phyloP scores from a whole-genome alignment of 2,113 vertebrate genomes.

The Xenopus laevis region DNA sequence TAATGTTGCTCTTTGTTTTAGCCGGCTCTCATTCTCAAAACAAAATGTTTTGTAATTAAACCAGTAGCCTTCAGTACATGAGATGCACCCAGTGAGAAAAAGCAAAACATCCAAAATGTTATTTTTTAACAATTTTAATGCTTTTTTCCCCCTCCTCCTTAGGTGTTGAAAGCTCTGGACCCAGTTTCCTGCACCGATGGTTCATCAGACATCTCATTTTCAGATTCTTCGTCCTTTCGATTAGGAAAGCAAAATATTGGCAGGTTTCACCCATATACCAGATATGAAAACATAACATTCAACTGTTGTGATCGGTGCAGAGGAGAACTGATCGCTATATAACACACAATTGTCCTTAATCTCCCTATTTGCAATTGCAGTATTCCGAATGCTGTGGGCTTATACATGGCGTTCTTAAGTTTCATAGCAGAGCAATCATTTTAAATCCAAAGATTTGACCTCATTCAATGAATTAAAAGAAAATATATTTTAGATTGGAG shows the following conservation, averaged over 20 bases:
- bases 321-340: slow-evolving; percentile 86
- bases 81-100: no score
- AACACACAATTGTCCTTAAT: slow-evolving; percentile 15
- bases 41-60: no score
- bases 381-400: background rate
- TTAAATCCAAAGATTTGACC: background rate
- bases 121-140: no score
- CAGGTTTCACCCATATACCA: slow-evolving; percentile 92
- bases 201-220: slow-evolving; percentile 60
- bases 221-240: slow-evolving; percentile 72
- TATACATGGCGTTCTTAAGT: background rate
- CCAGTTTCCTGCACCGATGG: slow-evolving; percentile 72
- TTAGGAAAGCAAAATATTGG: slow-evolving; percentile 89
- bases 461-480: no score
- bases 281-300: slow-evolving; percentile 95
- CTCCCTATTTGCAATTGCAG: background rate
- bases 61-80: no score
- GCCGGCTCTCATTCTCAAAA: no score
- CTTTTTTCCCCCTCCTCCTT: background rate
- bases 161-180: slow-evolving; percentile 83
- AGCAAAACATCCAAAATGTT: no score
- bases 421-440: slow-evolving; percentile 12
- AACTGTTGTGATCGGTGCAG: slow-evolving; percentile 89
- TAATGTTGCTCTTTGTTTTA: no score
- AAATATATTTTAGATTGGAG: no score